phyloP scores from a whole-genome alignment of 2,888 invertebrate genomes.

The Heliconius charithonia region DNA sequence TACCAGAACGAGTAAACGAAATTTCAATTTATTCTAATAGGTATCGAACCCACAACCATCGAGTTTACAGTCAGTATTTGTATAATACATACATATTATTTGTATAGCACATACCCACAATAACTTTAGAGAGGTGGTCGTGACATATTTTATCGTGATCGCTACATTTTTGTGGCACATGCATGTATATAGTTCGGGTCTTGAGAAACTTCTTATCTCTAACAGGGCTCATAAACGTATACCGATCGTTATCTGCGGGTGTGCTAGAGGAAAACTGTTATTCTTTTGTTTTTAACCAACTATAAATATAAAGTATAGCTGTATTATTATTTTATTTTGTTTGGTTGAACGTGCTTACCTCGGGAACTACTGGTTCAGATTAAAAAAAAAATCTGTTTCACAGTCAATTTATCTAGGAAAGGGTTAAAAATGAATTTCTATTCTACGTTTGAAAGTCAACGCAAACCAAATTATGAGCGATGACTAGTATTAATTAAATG shows the following conservation, averaged over 20 bases:
- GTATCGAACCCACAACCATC: no score
- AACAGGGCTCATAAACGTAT: slow-evolving; percentile 46
- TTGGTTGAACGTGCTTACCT: not conserved
- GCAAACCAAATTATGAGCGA: no score
- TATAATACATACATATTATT: not conserved
- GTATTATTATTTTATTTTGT: not conserved
- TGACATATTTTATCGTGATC: slow-evolving; percentile 50
- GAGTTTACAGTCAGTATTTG: not conserved
- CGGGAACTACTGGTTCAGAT: not conserved
- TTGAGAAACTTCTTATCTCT: slow-evolving; percentile 51
- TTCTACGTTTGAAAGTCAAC: not conserved
- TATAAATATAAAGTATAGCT: not conserved
- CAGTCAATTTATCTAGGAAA: not conserved
- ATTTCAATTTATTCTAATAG: no score
- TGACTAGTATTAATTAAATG: no score
- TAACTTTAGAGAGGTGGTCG: slow-evolving; percentile 36
- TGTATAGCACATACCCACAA: not conserved
- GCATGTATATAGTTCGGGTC: slow-evolving; percentile 33
- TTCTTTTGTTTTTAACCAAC: slow-evolving; percentile 17
- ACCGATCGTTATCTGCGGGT: slow-evolving; percentile 41
- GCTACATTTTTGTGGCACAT: slow-evolving; percentile 44
- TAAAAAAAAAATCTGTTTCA: not conserved
- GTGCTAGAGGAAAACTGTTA: slow-evolving; percentile 28
- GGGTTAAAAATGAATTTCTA: not conserved
- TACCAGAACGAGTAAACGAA: no score